Base-by-base conservation (phyloP, 2,888 invertebrate genomes). In the Panzeria rudis region DNA sequence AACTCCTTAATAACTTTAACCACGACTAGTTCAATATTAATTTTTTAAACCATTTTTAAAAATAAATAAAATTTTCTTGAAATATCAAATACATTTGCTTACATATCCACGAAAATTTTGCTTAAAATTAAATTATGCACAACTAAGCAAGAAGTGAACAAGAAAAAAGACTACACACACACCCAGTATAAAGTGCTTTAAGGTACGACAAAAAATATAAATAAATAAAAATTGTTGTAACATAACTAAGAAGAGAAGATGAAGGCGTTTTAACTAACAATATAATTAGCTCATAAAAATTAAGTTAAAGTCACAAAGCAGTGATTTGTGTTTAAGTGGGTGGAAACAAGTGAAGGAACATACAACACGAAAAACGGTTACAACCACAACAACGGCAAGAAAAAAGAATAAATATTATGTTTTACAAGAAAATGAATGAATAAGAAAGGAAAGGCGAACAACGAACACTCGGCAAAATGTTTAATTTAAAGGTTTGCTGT, bases 241-340 rank as follows among this genome's bases (percentile, higher is more conserved):
- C 56, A 23, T 17, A 41, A 35, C 35, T 54, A 29, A 71, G 8
- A 62, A 29, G 38, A 44, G 75, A 73, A 59, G 66, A 66, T 56
- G 77, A 52, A 83, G 83, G 83, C 83, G 83, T 79, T 75, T 84
- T 75, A 79, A 84, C 79, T 79, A 75, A 84, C 83, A 84, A 79
- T 84, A 80, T 84, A 84, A 84, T 84, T 84, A 84, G 80, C 84
- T 80, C 84, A 84, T 84, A 84, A 84, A 84, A 84, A 84, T 84
- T 84, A 84, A 84, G 76, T 84, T 80, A 80, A 84, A 79, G 75
- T 84, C 83, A 75, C 83, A 84, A 79, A 79, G 83, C 83, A 75
- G 71, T 80, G 84, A 84, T 84, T 84, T 84, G 80, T 84, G 84
- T 84, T 80, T 76, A 84, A 84, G 84, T 84, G 80, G 80, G 84